These are phyloP conservation scores for Harpalus rubripes DNA, from an alignment of 2,888 invertebrate species.

Conservation along the genomic window DNA sequence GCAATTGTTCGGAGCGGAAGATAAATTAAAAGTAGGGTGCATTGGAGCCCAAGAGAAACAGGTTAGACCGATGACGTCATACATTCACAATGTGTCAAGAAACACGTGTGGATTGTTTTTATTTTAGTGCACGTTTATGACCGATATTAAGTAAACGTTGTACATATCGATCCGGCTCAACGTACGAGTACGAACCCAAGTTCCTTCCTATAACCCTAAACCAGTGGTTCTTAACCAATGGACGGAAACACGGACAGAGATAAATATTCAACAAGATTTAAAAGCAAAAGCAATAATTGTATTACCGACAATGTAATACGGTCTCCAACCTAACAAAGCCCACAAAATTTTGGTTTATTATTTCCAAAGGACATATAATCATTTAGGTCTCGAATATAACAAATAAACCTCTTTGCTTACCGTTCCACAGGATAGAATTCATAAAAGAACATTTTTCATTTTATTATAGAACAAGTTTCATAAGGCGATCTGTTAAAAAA, in stretches of 20 bases:
- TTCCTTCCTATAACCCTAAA: not conserved
- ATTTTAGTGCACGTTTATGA: conserved; percentile 50
- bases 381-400: too few species aligned
- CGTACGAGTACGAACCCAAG: not conserved
- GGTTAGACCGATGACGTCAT: conserved; percentile 26
- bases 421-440: too few species aligned
- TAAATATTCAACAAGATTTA: not conserved
- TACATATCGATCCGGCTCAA: conserved; percentile 33
- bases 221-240: not conserved
- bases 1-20: conserved; percentile 36
- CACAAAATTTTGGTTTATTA: too few species aligned
- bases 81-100: conserved; percentile 30
- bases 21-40: conserved; percentile 44
- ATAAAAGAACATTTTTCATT: too few species aligned
- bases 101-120: conserved; percentile 40
- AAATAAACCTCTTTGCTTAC: too few species aligned
- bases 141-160: conserved; percentile 48
- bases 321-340: too few species aligned
- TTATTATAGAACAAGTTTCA: too few species aligned
- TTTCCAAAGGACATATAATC: too few species aligned
- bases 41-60: conserved; percentile 6
- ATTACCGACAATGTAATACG: too few species aligned
- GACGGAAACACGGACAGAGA: not conserved
- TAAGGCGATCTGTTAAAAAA: too few species aligned
- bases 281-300: not conserved